A percentile compares a stretch with the other conserved stretches of the same genome.
phyloP scores from a whole-genome alignment of 2,113 vertebrate genomes.

The Ochotona curzoniae region DNA sequence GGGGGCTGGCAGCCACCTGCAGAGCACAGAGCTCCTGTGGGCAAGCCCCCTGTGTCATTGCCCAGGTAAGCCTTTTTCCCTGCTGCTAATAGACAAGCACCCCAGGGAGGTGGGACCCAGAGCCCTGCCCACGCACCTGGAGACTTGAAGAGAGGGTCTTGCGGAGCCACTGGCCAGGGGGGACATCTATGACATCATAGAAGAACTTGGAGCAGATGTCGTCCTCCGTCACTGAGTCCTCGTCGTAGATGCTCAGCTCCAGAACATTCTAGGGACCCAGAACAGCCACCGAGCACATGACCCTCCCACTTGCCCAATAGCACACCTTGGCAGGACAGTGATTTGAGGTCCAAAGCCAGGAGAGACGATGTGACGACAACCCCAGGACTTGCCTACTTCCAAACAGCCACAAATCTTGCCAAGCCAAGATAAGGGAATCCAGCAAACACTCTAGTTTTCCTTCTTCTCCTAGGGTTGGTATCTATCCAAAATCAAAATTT shows the following conservation, averaged over 20 bases:
- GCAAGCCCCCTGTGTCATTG: neutral
- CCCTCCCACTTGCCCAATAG: neutral
- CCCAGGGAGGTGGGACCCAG: neutral
- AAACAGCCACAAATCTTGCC: neutral
- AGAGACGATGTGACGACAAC: neutral
- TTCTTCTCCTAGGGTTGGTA: neutral
- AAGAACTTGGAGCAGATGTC: constrained; percentile 82
- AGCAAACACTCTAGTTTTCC: neutral
- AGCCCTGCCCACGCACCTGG: constrained; percentile 78
- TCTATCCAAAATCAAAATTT: constrained; percentile 36
- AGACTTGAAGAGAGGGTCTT: constrained; percentile 76
- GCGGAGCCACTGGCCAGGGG: constrained; percentile 78
- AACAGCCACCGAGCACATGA: neutral
- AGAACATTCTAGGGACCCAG: constrained; percentile 85
- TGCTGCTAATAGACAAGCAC: constrained; percentile 6
- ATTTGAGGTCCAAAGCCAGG: neutral
- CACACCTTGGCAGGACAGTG: neutral
- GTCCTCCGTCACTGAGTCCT: constrained; percentile 81
- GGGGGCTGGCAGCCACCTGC: no score
- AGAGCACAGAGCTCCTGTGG: neutral
- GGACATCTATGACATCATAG: constrained; percentile 86
- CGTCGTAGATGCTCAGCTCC: constrained; percentile 85
- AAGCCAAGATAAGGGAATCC: constrained; percentile 14
- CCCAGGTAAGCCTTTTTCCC: neutral
- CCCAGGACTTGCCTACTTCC: neutral